These are phyloP conservation scores for Dendronephthya gigantea DNA, from an alignment of 64 coral and sea anemone species.

Conservation along the genomic window DNA sequence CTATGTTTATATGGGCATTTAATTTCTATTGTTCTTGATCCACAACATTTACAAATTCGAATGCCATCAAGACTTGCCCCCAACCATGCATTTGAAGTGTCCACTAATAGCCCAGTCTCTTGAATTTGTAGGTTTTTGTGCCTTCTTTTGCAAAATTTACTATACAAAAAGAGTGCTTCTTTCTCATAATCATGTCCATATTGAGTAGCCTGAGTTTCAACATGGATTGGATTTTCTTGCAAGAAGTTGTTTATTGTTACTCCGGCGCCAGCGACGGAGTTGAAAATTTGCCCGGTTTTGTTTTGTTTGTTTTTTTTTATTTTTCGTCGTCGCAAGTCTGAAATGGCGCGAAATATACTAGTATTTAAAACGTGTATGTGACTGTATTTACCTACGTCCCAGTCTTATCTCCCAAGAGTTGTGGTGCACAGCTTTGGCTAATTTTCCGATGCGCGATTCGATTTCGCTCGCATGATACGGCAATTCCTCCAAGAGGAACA, in stretches of 20 bases:
- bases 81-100: neutral
- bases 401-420: no score
- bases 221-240: conserved; percentile 14
- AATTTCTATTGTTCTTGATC: neutral
- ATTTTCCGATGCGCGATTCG: no score
- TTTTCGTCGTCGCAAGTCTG: no score
- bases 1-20: neutral
- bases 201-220: conserved; percentile 23
- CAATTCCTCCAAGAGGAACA: no score
- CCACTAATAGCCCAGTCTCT: neutral
- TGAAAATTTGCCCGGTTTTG: no score
- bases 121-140: neutral
- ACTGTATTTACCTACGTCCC: no score
- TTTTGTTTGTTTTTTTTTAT: no score
- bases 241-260: conserved; percentile 48
- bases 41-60: neutral
- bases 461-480: no score
- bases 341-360: no score
- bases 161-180: neutral
- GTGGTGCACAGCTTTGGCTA: no score
- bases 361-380: no score
- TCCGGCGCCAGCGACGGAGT: no score
- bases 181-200: conserved; percentile 36
- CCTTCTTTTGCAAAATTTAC: neutral
- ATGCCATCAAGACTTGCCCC: neutral